Evolutionary conservation across 1,140 invertebrate species (phyloP), one percentile per base, ranked within the genome.

Genomic region (Magallana gigas): DNA sequence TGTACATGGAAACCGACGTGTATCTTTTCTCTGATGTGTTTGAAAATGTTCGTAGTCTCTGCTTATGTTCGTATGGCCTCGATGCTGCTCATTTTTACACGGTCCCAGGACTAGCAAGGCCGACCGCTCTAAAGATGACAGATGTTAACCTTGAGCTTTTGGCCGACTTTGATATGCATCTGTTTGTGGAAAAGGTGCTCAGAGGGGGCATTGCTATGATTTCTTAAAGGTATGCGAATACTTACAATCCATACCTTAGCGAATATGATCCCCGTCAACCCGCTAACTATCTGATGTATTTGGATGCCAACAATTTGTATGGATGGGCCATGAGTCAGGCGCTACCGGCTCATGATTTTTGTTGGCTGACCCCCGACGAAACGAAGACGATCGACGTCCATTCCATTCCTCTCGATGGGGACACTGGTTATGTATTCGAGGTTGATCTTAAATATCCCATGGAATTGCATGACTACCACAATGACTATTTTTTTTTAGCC

Each of bases 401-500:
- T 14, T 18, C 18, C 12, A 59, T 84, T 14, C 16, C 59, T 16
- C 60, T 84, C 29, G 64, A 87, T 36, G 48, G n/a, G 16, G 48
- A 68, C 6, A 9, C 57, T 6, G 60, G 96, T 8, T 96, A 95
- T 88, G 95, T 96, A 85, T 91, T 96, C 57, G 95, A 96, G 64
- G 88, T 93, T 8, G 91, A 94, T 88, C 58, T 95, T 9, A 84
- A 90, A 12, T 94, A 94, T 86, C 92, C 92, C 0, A 9, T 88
- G 76, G 5, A 94, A 48, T 76, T 96, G 16, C 96, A 96, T 92
- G 93, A 96, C 76, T 16, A 18, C 5, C 95, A 96, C 92, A 94
- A 92, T 88, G 94, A 96, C 88, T 95, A 96, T 64, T 96, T 95
- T 57, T 94, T 95, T 57, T 94, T 95, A 87, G 94, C 94, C 88